Conservation (phyloP, 2,888 invertebrate genomes). For the Notodromas monacha region DNA sequence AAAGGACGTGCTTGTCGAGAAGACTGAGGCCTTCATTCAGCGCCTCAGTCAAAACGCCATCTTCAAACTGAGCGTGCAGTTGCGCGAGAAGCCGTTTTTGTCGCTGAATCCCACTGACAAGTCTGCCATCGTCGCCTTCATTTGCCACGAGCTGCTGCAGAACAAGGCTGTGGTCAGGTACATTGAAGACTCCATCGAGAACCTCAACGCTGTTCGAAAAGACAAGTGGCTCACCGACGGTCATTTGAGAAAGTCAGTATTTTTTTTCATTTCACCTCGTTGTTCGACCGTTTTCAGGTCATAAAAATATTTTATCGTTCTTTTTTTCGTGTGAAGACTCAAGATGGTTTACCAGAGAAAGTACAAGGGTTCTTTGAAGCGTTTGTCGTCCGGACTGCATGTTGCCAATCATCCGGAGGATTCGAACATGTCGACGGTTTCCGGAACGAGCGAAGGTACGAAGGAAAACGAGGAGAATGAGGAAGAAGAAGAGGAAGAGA, state of each 20-base stretch:
- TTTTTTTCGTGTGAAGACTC: too few relatives aligned
- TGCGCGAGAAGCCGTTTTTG: conserved; percentile 51
- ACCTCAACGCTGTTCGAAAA: conserved; percentile 47
- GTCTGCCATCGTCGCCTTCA: conserved; percentile 52
- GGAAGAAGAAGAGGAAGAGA: conserved; percentile 15
- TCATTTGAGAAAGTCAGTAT: conserved; percentile 51
- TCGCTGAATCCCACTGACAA: conserved; percentile 54
- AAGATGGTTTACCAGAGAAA: too few relatives aligned
- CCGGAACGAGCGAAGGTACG: conserved; percentile 8
- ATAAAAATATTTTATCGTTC: too few relatives aligned
- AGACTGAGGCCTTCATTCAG: conserved; percentile 25
- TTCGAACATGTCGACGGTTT: conserved; percentile 1
- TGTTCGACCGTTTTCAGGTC: too few relatives aligned
- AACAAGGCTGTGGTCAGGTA: conserved; percentile 44
- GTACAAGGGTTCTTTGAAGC: too few relatives aligned
- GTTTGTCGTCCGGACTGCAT: too few relatives aligned
- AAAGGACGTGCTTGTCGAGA: not conserved
- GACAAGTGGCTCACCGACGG: conserved; percentile 75
- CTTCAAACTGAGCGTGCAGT: conserved; percentile 40
- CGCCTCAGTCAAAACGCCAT: conserved; percentile 38
- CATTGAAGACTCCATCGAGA: conserved; percentile 56
- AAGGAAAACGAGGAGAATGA: conserved; percentile 20
- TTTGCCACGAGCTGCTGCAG: conserved; percentile 75
- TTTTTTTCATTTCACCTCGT: conserved; percentile 8
- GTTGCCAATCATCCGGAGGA: too few relatives aligned